Evolutionary conservation across 1,140 invertebrate species (phyloP).

Genomic region (Sinonovacula constricta): DNA sequence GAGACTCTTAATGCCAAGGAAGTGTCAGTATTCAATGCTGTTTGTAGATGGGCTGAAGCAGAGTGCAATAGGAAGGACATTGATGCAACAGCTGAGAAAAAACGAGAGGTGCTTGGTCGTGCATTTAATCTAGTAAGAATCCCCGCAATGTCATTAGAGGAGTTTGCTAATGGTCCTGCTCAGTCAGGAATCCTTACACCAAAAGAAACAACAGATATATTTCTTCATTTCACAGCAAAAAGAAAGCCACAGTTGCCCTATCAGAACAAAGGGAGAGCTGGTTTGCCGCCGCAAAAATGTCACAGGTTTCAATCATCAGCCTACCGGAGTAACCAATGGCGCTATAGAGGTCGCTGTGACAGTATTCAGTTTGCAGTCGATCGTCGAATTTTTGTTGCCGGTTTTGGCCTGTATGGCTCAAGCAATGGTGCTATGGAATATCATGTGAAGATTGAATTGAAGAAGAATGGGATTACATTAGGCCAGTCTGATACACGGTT

Average conservation of each 20-base stretch:
- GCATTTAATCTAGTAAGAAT: conserved; percentile 89
- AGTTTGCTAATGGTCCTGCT: conserved; percentile 91
- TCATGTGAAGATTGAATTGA: conserved; percentile 88
- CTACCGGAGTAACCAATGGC: conserved; percentile 97
- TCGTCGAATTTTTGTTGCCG: conserved; percentile 89
- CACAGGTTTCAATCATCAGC: conserved; percentile 97
- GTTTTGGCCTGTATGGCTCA: conserved; percentile 92
- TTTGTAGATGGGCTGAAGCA: conserved; percentile 87
- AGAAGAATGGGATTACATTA: conserved; percentile 86
- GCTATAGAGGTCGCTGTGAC: conserved; percentile 91
- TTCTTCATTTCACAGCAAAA: conserved; percentile 87
- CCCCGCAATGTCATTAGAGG: conserved; percentile 90
- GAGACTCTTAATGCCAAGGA: conserved; percentile 90
- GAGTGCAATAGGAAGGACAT: conserved; percentile 86
- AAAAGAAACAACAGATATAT: conserved; percentile 87
- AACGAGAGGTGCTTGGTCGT: conserved; percentile 84
- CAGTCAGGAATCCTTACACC: conserved; percentile 85
- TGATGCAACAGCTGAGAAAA: conserved; percentile 85
- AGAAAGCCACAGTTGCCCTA: conserved; percentile 90
- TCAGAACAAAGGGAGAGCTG: conserved; percentile 88
- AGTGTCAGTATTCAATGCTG: conserved; percentile 87
- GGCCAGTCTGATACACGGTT: conserved; percentile 88
- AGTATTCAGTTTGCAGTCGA: conserved; percentile 91
- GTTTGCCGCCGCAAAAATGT: conserved; percentile 93
- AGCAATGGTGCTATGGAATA: conserved; percentile 90